Conservation (phyloP, 2,113 vertebrate species). For the Actinemys pallida region DNA sequence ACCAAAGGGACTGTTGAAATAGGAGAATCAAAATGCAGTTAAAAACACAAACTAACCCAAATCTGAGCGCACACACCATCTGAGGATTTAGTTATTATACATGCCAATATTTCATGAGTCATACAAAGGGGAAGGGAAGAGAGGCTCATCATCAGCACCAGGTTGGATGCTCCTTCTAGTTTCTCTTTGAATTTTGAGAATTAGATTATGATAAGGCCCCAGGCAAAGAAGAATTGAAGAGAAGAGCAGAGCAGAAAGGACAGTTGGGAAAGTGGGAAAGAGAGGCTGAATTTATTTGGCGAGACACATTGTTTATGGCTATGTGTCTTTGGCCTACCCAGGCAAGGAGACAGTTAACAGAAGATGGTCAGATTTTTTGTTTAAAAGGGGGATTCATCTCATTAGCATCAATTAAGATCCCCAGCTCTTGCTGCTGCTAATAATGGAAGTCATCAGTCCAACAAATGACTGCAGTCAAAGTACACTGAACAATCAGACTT, state of each 20-base stretch:
- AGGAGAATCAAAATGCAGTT: slow-evolving; percentile 16
- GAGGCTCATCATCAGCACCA: neutral
- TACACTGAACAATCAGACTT: neutral
- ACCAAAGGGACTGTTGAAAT: neutral
- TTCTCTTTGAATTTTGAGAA: slow-evolving; percentile 6
- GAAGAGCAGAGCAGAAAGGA: neutral
- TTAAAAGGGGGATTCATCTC: neutral
- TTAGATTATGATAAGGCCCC: neutral
- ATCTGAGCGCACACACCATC: neutral
- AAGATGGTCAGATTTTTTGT: slow-evolving; percentile 11
- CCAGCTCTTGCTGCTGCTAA: neutral
- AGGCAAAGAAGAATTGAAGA: slow-evolving; percentile 6
- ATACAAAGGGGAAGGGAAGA: neutral
- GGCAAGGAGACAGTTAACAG: slow-evolving; percentile 3
- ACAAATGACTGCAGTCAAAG: neutral
- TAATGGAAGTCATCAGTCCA: neutral
- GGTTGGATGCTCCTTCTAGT: neutral
- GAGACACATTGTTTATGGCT: neutral
- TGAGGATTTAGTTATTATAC: neutral
- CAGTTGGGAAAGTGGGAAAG: slow-evolving; percentile 25
- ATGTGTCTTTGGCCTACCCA: slow-evolving; percentile 4
- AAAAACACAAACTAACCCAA: slow-evolving; percentile 34
- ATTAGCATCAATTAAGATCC: neutral
- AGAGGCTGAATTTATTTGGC: neutral
- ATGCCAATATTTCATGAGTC: neutral